These are phyloP conservation scores for Geodia barretti DNA, from an alignment of 37 sponge, comb jelly and placozoan species.

Conservation along the genomic window DNA sequence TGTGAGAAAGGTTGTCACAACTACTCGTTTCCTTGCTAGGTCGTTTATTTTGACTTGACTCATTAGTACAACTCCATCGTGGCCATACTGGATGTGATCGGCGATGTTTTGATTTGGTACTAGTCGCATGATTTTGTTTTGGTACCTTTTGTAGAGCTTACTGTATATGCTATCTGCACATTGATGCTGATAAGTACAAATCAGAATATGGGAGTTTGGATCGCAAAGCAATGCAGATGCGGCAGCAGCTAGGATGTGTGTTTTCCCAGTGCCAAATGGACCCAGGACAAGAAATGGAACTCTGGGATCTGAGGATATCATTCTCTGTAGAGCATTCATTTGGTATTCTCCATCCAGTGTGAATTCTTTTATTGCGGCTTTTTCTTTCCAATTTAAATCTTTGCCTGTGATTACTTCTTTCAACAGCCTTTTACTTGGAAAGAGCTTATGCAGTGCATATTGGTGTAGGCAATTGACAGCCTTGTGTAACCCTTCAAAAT, in stretches of 20 bases:
- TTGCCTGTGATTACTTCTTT: background rate
- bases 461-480: slow-evolving; percentile 5
- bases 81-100: background rate
- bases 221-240: background rate
- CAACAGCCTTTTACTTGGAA: background rate
- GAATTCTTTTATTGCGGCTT: background rate
- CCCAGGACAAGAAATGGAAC: slow-evolving; percentile 60
- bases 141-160: background rate
- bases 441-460: slow-evolving; percentile 10
- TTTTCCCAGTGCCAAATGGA: slow-evolving; percentile 80
- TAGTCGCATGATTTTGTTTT: background rate
- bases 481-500: slow-evolving; percentile 43
- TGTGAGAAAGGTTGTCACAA: slow-evolving; percentile 57
- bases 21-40: background rate
- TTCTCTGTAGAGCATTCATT: slow-evolving; percentile 2
- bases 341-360: slow-evolving; percentile 37
- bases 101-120: background rate
- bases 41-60: background rate
- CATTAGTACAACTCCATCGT: background rate
- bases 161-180: slow-evolving; percentile 28
- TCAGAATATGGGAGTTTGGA: slow-evolving; percentile 7
- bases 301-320: slow-evolving; percentile 10
- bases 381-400: background rate
- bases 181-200: slow-evolving; percentile 56
- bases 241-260: slow-evolving; percentile 43